Evolutionary conservation across 2,888 invertebrate genomes (phyloP), one percentile per base, ranked within the genome.

Genomic region (Harpalus rufipes): DNA sequence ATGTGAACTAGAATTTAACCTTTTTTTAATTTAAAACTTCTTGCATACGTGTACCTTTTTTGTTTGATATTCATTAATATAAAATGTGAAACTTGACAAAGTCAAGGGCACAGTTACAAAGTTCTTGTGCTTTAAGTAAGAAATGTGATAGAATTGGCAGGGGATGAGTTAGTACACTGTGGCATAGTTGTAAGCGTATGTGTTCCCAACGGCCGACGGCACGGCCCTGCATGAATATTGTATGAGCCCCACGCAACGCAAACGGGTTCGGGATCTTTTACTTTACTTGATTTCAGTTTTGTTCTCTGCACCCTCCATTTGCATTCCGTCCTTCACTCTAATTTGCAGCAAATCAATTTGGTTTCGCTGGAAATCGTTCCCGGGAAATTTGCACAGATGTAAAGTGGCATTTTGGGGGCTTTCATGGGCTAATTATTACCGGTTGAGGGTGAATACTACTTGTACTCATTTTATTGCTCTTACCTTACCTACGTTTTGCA

Each of bases 241-340:
- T 74, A 83, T 83, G 83, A 83, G 76, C 41, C 8, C 32, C 44
- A 44, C 25, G 32, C 32, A 32, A 32, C 32, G 44, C 72, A 72
- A 58, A 78, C 56, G 32, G 78, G 78, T 58, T 41, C 61, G 21
- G 61, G 83, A 83, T 83, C 83, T 83, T 83, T 82, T 82, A 82
- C 82, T 82, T 72, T 83, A 83, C 74, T 83, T 83, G 83, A 83
- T 83, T 83, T 76, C 72, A 83, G 83, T 83, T 83, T 83, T 83
- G 83, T 83, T 83, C 74, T 76, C 32, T 32, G 74, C 59, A 18
- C 72, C 76, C 76, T 76, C 76, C 56, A 78, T 78, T 78, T 78
- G 78, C 78, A 78, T 81, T 68, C 81, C 65, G 63, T 68, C 68
- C 74, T 76, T 74, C 83, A 83, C 58, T 72, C 83, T 83, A 83